phyloP scores from a whole-genome alignment of 2,113 vertebrate species.

The Epinephelus fuscoguttatus region DNA sequence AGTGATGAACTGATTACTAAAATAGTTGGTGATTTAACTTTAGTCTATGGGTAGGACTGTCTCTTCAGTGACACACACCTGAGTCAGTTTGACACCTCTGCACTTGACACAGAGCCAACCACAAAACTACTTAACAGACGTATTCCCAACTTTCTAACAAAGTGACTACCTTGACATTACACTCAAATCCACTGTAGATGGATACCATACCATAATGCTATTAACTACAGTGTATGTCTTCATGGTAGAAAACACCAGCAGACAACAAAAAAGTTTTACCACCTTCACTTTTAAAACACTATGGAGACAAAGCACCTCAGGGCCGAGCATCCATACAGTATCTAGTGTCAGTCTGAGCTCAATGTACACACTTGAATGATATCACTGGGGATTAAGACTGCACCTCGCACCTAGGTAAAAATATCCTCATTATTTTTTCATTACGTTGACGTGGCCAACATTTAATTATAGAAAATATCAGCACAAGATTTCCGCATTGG shows the following conservation, averaged over 20 bases:
- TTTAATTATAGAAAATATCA: conserved; percentile 35
- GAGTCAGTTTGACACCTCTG: neutral
- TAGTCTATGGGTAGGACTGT: neutral
- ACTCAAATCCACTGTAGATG: neutral
- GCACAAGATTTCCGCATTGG: conserved; percentile 13
- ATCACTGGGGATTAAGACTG: conserved; percentile 9
- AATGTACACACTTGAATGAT: conserved; percentile 8
- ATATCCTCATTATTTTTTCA: conserved; percentile 47
- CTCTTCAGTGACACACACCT: neutral
- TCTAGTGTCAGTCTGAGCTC: neutral
- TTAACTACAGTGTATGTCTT: neutral
- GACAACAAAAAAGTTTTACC: conserved; percentile 7
- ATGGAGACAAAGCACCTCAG: neutral
- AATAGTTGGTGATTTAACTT: neutral
- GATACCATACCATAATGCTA: neutral
- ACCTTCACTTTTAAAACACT: conserved; percentile 1
- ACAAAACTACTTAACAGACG: neutral
- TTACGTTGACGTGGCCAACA: conserved; percentile 20
- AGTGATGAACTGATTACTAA: neutral
- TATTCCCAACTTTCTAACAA: neutral
- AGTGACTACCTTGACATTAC: neutral
- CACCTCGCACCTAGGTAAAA: conserved; percentile 14
- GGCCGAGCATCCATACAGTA: neutral
- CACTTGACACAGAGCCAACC: neutral
- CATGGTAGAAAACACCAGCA: neutral